Conservation (phyloP, 2,113 vertebrate species). For the Mormoops blainvillei region DNA sequence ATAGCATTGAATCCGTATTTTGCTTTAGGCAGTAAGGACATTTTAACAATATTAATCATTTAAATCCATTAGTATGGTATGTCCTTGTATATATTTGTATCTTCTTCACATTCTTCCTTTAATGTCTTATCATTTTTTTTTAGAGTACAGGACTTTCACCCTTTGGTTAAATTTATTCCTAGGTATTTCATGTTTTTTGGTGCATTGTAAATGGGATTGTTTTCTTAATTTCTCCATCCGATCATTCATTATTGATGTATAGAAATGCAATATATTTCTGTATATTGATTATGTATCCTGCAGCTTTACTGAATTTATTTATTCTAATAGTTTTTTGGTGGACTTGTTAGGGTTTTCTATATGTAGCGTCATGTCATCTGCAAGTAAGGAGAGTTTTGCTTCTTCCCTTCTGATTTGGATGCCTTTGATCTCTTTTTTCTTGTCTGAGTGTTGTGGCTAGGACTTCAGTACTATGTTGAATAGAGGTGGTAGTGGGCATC, state of each 20-base stretch:
- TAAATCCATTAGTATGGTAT: not conserved
- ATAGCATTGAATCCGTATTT: too few species aligned
- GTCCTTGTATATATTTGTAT: not conserved
- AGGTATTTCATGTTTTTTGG: too few species aligned
- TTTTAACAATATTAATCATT: not conserved
- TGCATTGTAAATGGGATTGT: not conserved
- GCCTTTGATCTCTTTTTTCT: not conserved
- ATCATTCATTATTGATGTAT: not conserved
- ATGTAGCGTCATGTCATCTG: too few species aligned
- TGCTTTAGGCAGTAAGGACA: not conserved
- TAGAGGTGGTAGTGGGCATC: not conserved
- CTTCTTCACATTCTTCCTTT: not conserved
- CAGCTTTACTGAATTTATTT: not conserved
- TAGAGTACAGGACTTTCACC: not conserved
- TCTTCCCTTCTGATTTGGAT: too few species aligned
- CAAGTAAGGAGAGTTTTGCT: too few species aligned
- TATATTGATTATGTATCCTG: not conserved
- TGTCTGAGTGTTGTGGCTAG: not conserved
- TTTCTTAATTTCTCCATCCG: not conserved
- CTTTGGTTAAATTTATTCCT: not conserved
- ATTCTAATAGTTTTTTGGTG: not conserved
- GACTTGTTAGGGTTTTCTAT: not conserved
- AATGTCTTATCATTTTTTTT: not conserved
- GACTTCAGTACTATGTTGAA: not conserved
- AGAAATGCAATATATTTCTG: not conserved